Base-by-base conservation (phyloP, 2,888 invertebrate species). In the Fragum fragum region DNA sequence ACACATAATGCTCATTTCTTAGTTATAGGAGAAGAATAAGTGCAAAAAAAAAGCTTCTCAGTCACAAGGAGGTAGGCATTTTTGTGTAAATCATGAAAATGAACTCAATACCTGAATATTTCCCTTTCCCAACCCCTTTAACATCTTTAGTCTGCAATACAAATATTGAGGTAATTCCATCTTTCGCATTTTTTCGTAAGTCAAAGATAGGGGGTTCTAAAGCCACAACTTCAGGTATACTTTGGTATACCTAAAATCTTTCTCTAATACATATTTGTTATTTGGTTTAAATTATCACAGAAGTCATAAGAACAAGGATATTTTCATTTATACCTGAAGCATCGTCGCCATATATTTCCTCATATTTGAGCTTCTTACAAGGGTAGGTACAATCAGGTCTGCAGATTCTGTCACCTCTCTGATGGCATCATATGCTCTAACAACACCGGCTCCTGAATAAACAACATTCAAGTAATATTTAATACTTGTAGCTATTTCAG, bases 371-470 rank as follows among this genome's bases (percentile, higher is more conserved):
- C 81, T 79, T 55, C 75, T 53, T 16, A 85, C 61, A 6, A 76
- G 69, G 53, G 76, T 29, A n/a, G 84, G 81, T 28, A 42, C 61
- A 23, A 66, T n/a, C 5, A 85, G 66, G 29, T 59, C 66, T 23
- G 81, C 84, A n/a, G 71, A 59, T n/a, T 57, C 18, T 63, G 78
- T 53, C 1, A 78, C 66, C n/a, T 63, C 52, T 23, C 53, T 57
- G n/a, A 85, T 81, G 47, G 79, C 76, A 73, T 85, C 84, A 73
- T 85, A 85, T 26, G 78, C 81, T 26, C 84, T 76, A 59, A 78
- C 72, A 16, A 81, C 81, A n/a, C 71, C 80, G 39, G 39, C 39
- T 9, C 39, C 39, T 39, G 39, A 39, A 39, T n/a, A n/a, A n/a
- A n/a, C n/a, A n/a, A n/a, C n/a, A n/a, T n/a, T n/a, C n/a, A n/a